phyloP scores from a whole-genome alignment of 1,140 invertebrate genomes.

The Drosophila repletoides region DNA sequence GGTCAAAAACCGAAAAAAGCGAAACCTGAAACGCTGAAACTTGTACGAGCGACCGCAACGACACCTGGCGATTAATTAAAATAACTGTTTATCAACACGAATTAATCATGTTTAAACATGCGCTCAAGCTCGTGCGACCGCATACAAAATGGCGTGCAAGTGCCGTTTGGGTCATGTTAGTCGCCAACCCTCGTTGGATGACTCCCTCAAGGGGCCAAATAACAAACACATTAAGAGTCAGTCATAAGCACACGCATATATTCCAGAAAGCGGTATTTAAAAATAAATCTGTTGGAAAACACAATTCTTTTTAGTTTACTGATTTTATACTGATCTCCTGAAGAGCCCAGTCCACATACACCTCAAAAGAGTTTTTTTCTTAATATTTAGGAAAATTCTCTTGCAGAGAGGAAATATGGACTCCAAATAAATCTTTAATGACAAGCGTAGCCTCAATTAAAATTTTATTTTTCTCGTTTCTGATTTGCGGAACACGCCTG shows the following conservation, averaged over 20 bases:
- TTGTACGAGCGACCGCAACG: constrained; percentile 16
- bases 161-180: constrained; percentile 53
- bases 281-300: too few species aligned
- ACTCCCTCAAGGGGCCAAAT: not conserved
- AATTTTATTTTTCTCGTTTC: not conserved
- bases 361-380: too few species aligned
- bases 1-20: constrained; percentile 1
- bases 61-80: constrained; percentile 71
- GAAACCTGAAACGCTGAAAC: not conserved
- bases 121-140: constrained; percentile 34
- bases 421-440: not conserved
- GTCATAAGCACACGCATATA: constrained; percentile 11
- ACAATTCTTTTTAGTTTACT: too few species aligned
- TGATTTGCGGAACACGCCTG: constrained; percentile 12
- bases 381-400: too few species aligned
- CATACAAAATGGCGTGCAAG: constrained; percentile 70
- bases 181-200: constrained; percentile 2
- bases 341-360: too few species aligned
- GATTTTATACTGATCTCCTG: too few species aligned
- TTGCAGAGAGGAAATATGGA: not conserved
- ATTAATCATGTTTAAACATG: constrained; percentile 76
- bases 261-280: constrained; percentile 2
- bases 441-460: too few species aligned
- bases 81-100: constrained; percentile 77
- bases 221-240: not conserved